phyloP scores from a whole-genome alignment of 2,888 invertebrate genomes.

The Icerya purchasi region DNA sequence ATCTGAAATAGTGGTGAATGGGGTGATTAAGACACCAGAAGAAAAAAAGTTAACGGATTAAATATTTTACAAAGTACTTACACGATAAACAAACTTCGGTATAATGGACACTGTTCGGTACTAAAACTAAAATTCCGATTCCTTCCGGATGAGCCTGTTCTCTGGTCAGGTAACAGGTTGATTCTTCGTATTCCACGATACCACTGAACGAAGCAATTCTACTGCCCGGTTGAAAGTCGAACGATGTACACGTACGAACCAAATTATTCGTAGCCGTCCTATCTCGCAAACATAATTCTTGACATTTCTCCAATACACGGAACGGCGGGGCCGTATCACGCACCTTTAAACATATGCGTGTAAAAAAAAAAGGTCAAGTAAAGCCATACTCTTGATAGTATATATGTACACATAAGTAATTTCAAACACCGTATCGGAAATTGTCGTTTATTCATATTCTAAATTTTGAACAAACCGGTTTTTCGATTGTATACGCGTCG shows the following conservation, averaged over 20 bases:
- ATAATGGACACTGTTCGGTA: slow-evolving; percentile 74
- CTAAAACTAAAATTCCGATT: slow-evolving; percentile 67
- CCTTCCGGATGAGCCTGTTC: slow-evolving; percentile 76
- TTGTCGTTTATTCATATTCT: too few species aligned
- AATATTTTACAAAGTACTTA: too few species aligned
- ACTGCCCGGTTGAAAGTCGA: slow-evolving; percentile 76
- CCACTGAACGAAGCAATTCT: slow-evolving; percentile 62
- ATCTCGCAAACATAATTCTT: slow-evolving; percentile 62
- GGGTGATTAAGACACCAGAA: too few species aligned
- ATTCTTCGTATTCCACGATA: slow-evolving; percentile 67
- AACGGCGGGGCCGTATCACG: slow-evolving; percentile 67
- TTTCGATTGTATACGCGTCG: too few species aligned
- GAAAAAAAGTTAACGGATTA: too few species aligned
- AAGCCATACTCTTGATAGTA: background rate
- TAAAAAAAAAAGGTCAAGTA: background rate
- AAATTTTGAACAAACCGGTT: too few species aligned
- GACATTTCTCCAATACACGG: slow-evolving; percentile 69
- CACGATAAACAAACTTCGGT: slow-evolving; percentile 74
- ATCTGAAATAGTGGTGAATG: too few species aligned
- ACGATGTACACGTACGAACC: slow-evolving; percentile 64
- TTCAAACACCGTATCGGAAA: too few species aligned
- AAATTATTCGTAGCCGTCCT: slow-evolving; percentile 53
- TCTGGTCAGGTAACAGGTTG: slow-evolving; percentile 62
- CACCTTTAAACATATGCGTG: slow-evolving; percentile 29
- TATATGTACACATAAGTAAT: too few species aligned